These are phyloP conservation scores for Oreocharis arfaki DNA, from an alignment of 2,113 vertebrate genomes.

Conservation along the genomic window DNA sequence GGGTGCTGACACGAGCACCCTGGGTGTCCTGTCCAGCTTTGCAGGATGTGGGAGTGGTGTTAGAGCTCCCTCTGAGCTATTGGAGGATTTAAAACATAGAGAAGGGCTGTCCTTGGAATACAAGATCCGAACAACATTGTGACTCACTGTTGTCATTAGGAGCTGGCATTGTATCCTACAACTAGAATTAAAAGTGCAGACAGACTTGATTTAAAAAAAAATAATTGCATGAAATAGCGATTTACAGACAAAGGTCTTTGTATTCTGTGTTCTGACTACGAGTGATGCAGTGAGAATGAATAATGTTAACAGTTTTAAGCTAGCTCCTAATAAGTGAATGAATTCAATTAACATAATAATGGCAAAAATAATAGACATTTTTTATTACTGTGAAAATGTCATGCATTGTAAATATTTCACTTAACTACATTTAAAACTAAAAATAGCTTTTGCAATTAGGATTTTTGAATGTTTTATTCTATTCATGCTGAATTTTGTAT, in stretches of 20 bases:
- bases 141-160: neutral
- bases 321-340: neutral
- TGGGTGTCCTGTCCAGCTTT: neutral
- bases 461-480: neutral
- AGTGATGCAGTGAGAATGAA: neutral
- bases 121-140: neutral
- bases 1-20: neutral
- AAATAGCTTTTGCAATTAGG: neutral
- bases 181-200: neutral
- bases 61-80: fast-evolving
- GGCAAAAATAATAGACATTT: neutral
- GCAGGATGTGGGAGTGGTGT: neutral
- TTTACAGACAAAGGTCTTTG: neutral
- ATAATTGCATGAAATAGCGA: neutral
- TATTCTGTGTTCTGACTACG: neutral
- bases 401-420: neutral
- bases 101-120: neutral
- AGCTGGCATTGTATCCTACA: neutral
- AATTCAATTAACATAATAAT: constrained; percentile 13
- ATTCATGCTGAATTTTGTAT: neutral
- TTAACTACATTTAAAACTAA: neutral
- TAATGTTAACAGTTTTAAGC: neutral
- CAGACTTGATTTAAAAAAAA: neutral
- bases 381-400: neutral
- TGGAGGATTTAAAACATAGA: neutral